Percentiles rank a stretch among this genome's conserved stretches.
Conservation (phyloP, 1,140 invertebrate species). For the Saccostrea glomerata region DNA sequence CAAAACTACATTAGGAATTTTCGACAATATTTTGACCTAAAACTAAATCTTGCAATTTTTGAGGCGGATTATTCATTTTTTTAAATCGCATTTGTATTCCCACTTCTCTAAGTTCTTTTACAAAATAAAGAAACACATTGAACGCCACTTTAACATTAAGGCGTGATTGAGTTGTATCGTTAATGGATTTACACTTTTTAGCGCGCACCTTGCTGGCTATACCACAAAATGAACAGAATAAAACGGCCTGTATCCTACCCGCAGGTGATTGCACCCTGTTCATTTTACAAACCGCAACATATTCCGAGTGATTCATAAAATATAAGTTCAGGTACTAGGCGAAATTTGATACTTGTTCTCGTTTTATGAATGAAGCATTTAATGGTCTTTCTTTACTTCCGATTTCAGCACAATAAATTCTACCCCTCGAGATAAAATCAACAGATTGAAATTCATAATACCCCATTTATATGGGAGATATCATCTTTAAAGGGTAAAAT, state of each 20-base stretch:
- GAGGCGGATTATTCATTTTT: too few species aligned
- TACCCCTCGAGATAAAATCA: constrained; percentile 18
- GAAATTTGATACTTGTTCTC: neutral
- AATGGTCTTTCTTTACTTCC: constrained; percentile 8
- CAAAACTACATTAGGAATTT: neutral
- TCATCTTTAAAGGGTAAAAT: constrained; percentile 12
- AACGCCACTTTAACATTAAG: too few species aligned
- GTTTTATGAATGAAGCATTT: constrained; percentile 31
- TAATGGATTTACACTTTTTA: too few species aligned
- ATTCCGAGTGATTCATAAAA: neutral
- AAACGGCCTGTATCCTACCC: neutral
- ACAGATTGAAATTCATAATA: constrained; percentile 25
- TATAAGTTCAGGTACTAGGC: constrained; percentile 4
- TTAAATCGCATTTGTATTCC: too few species aligned
- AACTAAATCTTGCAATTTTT: too few species aligned
- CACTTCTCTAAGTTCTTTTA: too few species aligned
- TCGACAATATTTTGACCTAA: too few species aligned
- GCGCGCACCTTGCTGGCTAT: too few species aligned
- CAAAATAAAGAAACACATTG: too few species aligned
- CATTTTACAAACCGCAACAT: neutral
- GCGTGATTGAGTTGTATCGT: too few species aligned
- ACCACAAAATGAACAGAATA: neutral
- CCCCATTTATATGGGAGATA: neutral
- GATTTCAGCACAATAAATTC: constrained; percentile 15
- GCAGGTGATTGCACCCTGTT: neutral